Evolutionary conservation across 1,140 invertebrate species (phyloP), one percentile per base, ranked within the genome.

Genomic region (Tetramorium alpestre): DNA sequence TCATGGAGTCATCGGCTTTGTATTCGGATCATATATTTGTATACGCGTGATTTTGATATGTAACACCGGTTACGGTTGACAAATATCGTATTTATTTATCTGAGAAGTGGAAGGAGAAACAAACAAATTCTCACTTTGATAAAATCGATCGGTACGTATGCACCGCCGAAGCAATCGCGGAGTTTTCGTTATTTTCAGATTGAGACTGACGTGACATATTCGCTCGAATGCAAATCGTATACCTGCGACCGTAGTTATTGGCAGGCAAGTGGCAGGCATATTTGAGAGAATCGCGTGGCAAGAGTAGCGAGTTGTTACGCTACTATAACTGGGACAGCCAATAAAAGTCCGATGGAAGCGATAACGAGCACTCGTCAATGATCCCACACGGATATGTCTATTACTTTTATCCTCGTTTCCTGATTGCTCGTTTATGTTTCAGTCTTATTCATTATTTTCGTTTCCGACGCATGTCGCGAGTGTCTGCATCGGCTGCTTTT

Each of bases 311-410:
- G 51, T 75, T 22, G 62, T 28, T 76, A 72, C 11, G 54, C 16
- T 49, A 69, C 10, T 75, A 49, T 62, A 84, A 69, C 78, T 87
- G 76, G 28, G 51, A 47, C 69, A 41, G 51, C 51, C 76, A 76
- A 88, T 88, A 75, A 76, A 87, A 87, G 38, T 41, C 25, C 60
- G 51, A 87, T 70, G 54, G 77, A 49, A 62, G 87, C 76, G 75
- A 81, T 87, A 75, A 84, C 86, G 86, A 84, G 54, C 77, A 60
- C 51, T 87, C 72, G 22, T 70, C 62, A 84, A 87, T 88, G 86
- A 88, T 75, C 13, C 38, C n/a, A 28, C 25, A 16, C 25, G 38
- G 60, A 70, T 87, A 38, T 75, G 60, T 70, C 73, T 65, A 49
- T 78, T 77, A 56, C 25, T 33, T 65, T 58, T 49, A 65, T 75